Base-by-base conservation (phyloP, 2,888 invertebrate genomes). In the Euclidia mi region DNA sequence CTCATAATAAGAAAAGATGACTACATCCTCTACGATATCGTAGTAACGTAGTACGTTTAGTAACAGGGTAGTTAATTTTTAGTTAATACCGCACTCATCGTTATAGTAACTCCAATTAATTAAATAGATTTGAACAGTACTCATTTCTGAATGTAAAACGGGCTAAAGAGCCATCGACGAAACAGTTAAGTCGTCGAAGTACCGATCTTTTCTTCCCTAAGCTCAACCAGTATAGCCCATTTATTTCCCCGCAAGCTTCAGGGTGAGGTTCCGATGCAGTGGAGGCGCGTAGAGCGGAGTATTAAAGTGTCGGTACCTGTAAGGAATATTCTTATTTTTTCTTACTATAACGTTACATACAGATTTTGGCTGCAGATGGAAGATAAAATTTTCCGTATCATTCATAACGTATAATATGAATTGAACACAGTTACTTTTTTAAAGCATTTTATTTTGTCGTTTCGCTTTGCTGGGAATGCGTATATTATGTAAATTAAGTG, bases 171-270 rank as follows among this genome's bases (percentile, higher is more conserved):
- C 55, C 48, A 48, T 56, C 25, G 31, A 43, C 31, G 17, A 34
- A 48, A 48, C 55, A 44, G 55, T 56, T 48, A 56, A 44, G 55
- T 44, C 44, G 32, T 56, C 44, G 43, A 32, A 49, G 55, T 44
- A 49, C 48, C 43, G 32, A 47, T 47, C 37, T 43, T 43, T 43
- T 55, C 37, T 25, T 38, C 47, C 7, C 15, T 47, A 43, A 32
- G 47, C 35, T 42, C 11, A 42, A 46, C 10, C 14, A 31, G 43
- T 51, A 35, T 35, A 17, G 29, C 35, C 28, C 35, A 46, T 53
- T 46, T 46, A 42, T 53, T 35, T 46, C 18, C 15, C 46, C 18
- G 15, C 53, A 28, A 41, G 28, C 11, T 41, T 40, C 15, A 17
- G 18, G 18, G 37, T 18, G 17, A 10, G 37, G 37, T 18, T 17